phyloP scores from a whole-genome alignment of 2,113 vertebrate species.

The Clupea harengus region DNA sequence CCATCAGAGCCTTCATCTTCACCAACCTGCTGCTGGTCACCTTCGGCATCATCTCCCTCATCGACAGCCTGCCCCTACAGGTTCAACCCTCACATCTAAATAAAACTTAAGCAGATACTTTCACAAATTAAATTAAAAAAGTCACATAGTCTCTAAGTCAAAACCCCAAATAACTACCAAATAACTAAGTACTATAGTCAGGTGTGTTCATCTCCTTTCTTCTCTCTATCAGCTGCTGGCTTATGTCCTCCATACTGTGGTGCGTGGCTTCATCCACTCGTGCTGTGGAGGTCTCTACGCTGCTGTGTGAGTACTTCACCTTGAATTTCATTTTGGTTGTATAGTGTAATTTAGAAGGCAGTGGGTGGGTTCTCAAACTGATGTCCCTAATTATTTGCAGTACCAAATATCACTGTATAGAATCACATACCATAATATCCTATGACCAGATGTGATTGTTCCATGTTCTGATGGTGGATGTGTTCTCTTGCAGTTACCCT shows the following conservation, averaged over 20 bases:
- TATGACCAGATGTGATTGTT: not conserved
- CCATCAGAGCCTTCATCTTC: conserved; percentile 82
- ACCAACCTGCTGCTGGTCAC: conserved; percentile 81
- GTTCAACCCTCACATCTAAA: conserved; percentile 52
- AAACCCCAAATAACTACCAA: conserved; percentile 47
- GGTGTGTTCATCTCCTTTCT: not conserved
- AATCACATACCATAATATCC: not conserved
- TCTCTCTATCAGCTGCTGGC: conserved; percentile 66
- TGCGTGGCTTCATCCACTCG: conserved; percentile 89
- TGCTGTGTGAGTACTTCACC: conserved; percentile 77
- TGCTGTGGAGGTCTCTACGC: conserved; percentile 88
- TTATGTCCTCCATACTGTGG: conserved; percentile 84
- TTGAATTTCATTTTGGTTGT: conserved; percentile 3
- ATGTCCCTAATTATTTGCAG: not conserved
- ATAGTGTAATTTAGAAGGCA: not conserved
- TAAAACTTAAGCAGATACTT: not conserved
- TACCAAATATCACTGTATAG: not conserved
- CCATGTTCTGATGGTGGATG: not conserved
- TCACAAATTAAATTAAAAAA: not conserved
- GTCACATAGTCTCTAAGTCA: not conserved
- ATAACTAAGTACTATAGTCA: not conserved
- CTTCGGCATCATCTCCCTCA: conserved; percentile 79
- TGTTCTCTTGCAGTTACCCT: conserved; percentile 72
- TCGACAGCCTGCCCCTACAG: conserved; percentile 81
- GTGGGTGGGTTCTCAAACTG: not conserved